Base-by-base conservation (phyloP, 2,888 invertebrate genomes). In the Sesia apiformis region DNA sequence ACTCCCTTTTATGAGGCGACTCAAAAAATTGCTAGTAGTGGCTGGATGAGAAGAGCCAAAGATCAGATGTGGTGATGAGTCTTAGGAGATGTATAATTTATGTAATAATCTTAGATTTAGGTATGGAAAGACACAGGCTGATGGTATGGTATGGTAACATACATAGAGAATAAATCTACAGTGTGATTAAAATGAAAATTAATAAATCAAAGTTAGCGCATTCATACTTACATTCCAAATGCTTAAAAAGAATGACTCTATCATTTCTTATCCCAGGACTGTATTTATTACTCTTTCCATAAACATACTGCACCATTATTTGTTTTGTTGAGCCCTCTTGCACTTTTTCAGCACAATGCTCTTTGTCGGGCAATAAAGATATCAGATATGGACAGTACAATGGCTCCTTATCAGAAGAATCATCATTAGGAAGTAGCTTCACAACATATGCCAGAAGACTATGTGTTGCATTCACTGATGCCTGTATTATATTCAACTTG, bases 231-330 rank as follows among this genome's bases (percentile, higher is more conserved):
- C 95, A 93, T 82, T 95, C 94, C 74, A 94, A 92, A 82, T 96
- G 96, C 56, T 94, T 93, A 52, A 96, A 87, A 39, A 96, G 78
- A 50, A 96, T 74, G 65, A 96, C 92, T 73, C 94, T 93, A 61
- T 95, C 93, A 70, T 91, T 84, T 55, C 87, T 67, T 62, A 85
- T 81, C 58, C 90, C 90, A 1, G 88, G 89, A 55, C 86, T 87
- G 62, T 88, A 90, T 61, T 88, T 86, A 58, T 87, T 82, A 57
- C 84, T 88, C 58, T 89, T 93, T 49, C 91, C 92, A 69, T 94
- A 93, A 5, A 94, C 88, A 91, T 95, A 96, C 71, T 96, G 96
- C 53, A 94, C 90, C 92, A 95, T 93, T 41, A 94, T 92, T 82
- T 96, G 96, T 57, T 93, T 94, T 0, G 90, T 83, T 41, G 92